phyloP scores from a whole-genome alignment of 2,113 vertebrate species.

The Loxodonta africana region DNA sequence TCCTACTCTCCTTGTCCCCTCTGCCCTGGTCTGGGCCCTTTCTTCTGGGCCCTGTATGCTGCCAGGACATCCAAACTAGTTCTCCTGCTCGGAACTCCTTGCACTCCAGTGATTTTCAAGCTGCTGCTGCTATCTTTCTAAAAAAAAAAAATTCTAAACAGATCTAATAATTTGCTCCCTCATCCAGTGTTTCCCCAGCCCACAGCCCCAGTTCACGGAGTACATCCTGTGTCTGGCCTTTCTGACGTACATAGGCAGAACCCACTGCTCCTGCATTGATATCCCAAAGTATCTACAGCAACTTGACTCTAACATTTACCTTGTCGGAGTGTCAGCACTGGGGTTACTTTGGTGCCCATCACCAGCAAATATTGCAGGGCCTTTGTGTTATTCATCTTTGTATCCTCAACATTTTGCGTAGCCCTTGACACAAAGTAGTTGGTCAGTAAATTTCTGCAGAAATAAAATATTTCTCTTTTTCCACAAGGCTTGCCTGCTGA shows the following conservation, averaged over 20 bases:
- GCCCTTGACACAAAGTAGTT: background rate
- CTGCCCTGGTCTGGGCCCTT: background rate
- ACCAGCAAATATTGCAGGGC: no score
- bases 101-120: background rate
- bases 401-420: no score
- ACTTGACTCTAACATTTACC: no score
- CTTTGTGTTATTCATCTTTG: background rate
- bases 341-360: no score
- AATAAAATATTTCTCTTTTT: background rate
- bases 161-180: background rate
- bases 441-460: background rate
- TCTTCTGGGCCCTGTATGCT: background rate
- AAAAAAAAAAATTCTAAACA: no score
- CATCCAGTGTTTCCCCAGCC: background rate
- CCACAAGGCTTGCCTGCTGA: background rate
- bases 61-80: background rate
- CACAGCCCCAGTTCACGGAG: background rate
- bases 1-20: background rate
- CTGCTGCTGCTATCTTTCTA: background rate
- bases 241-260: background rate
- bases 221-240: no score
- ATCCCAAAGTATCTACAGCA: background rate
- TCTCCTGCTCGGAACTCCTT: background rate
- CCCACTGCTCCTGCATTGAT: no score
- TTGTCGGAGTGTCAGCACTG: no score